Evolutionary conservation across 2,113 vertebrate species (phyloP), one percentile per base, ranked within the genome.

Genomic region (Corythornis madagascariensis): DNA sequence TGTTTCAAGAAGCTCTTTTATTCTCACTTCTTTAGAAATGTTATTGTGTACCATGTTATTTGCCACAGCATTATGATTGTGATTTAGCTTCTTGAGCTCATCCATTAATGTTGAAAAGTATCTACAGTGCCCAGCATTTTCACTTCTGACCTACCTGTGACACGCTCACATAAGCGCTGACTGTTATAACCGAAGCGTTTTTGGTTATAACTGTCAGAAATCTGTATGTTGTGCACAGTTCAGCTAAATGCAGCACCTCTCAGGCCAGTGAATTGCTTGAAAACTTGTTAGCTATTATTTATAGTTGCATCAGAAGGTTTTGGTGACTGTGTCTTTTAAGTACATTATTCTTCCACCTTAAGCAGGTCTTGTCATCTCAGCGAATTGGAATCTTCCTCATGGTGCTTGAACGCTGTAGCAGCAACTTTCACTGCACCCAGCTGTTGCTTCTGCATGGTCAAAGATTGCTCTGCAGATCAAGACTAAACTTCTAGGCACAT

Each of bases 371-470:
- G 42, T 42, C 11, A 20, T 47, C 20, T 83, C 18, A 33, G 31
- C 56, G 31, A 75, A 50, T 21, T 74, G 33, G 31, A 38, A 13
- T 43, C 52, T 66, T 9, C 38, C 18, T 76, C 35, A 14, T 53
- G 31, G 74, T 71, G 21, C 21, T 82, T 82, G 26, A 82, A 55
- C 1, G 2, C 42, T 71, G 22, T 61, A 52, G 35, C 22, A 70
- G 4, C 77, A 73, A 22, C 43, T 22, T 88, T 73, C 38, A 70
- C 8, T 47, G 6, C 47, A 28, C 7, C 10, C 52, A 28, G 16
- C 22, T 48, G 6, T 13, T 87, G 66, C 19, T 86, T 53, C 31
- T 35, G 1, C 0, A 0, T 19, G 33, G 26, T 22, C 33, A 7
- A 74, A 35, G 47, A 53, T 20, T 71, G 35, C 28, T 60, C 59